Percentiles rank a stretch among this genome's conserved stretches.
These are phyloP conservation scores for Parthenolecanium corni DNA, from an alignment of 2,888 invertebrate genomes.

Conservation along the genomic window DNA sequence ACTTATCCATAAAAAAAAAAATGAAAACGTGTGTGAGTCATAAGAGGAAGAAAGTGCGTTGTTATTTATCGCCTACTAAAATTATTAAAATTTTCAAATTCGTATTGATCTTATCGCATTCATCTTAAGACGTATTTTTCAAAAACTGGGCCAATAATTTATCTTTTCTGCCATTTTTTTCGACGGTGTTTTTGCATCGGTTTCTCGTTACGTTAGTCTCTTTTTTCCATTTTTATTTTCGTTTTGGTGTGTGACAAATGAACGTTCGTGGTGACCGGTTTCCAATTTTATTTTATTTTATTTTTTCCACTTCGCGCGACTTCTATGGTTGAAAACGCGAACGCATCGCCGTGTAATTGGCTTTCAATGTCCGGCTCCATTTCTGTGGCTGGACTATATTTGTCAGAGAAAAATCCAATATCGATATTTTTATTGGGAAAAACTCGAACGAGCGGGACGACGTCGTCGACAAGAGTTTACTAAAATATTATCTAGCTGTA, in stretches of 20 bases:
- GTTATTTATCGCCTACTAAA: too few relatives aligned
- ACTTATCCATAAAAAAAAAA: too few relatives aligned
- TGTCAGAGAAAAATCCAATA: slow-evolving; percentile 16
- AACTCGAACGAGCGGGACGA: neutral
- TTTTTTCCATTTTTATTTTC: neutral
- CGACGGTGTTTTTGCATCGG: too few relatives aligned
- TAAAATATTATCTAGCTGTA: too few relatives aligned
- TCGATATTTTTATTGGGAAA: slow-evolving; percentile 26
- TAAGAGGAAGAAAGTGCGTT: too few relatives aligned
- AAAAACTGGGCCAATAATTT: too few relatives aligned
- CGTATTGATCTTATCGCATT: too few relatives aligned
- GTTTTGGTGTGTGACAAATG: slow-evolving; percentile 23
- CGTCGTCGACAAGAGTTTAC: slow-evolving; percentile 2
- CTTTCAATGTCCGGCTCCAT: slow-evolving; percentile 19
- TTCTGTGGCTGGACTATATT: neutral
- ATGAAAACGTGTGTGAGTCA: too few relatives aligned
- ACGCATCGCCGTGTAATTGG: slow-evolving; percentile 22
- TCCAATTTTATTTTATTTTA: slow-evolving; percentile 2
- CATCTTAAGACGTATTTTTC: too few relatives aligned
- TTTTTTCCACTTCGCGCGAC: neutral
- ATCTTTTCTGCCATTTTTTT: too few relatives aligned
- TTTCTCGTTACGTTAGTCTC: neutral
- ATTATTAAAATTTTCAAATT: too few relatives aligned
- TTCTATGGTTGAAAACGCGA: neutral
- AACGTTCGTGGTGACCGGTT: slow-evolving; percentile 5